Conservation (phyloP, 1,140 invertebrate species). For the Drosophila punjabiensis region DNA sequence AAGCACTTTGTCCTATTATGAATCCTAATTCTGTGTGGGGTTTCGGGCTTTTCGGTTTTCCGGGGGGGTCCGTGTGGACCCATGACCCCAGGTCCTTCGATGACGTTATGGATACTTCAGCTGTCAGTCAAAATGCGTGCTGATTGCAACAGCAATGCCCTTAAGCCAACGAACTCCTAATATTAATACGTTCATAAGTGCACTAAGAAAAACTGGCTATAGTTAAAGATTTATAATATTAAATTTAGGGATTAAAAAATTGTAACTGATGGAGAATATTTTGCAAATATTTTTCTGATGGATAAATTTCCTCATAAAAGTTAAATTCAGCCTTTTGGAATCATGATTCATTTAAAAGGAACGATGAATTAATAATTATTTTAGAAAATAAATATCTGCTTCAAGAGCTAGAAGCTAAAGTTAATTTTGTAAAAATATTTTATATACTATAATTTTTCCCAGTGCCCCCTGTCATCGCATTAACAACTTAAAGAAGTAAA, state of each 20-base stretch:
- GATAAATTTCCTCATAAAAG: too few species aligned
- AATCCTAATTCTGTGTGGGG: conserved; percentile 68
- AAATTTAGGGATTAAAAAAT: not conserved
- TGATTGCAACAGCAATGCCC: conserved; percentile 55
- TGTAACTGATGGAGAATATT: not conserved
- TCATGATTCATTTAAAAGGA: too few species aligned
- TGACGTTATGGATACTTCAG: conserved; percentile 80
- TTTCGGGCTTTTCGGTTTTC: not conserved
- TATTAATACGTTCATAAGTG: conserved; percentile 2
- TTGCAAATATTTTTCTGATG: too few species aligned
- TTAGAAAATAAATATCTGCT: too few species aligned
- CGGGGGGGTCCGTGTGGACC: conserved; percentile 5
- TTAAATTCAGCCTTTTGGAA: too few species aligned
- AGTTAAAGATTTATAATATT: not conserved
- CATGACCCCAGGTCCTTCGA: conserved; percentile 67
- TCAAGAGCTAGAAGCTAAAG: too few species aligned
- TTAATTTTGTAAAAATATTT: too few species aligned
- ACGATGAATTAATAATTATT: too few species aligned
- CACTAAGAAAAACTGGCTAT: not conserved
- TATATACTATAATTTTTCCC: too few species aligned
- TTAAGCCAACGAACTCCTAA: conserved; percentile 3
- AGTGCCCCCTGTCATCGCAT: conserved; percentile 14
- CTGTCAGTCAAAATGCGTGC: conserved; percentile 72
- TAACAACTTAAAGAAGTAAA: conserved; percentile 24
- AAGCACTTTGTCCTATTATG: conserved; percentile 75